Evolutionary conservation across 53 echinoderm and acorn worm genomes (phyloP).

Genomic region (Astropecten irregularis): DNA sequence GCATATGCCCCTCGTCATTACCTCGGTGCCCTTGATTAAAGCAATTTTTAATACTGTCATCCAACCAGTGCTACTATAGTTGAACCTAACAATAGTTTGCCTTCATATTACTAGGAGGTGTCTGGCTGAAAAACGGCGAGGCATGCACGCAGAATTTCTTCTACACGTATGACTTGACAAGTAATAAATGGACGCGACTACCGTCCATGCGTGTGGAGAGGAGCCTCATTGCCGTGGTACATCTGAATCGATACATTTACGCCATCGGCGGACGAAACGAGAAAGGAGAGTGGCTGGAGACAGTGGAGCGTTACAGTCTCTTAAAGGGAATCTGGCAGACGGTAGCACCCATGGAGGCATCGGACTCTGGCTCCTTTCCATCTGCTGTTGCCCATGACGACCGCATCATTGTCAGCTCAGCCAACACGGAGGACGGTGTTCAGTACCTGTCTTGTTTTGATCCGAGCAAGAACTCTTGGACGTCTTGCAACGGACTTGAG

Average conservation of each 20-base stretch:
- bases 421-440: neutral
- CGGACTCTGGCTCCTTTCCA: conserved; percentile 3
- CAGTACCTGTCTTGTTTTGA: conserved; percentile 14
- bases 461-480: conserved; percentile 40
- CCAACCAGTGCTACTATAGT: no score
- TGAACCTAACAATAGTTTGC: no score
- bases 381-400: conserved; percentile 27
- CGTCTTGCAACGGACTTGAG: neutral
- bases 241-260: conserved; percentile 57
- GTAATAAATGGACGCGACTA: conserved; percentile 60
- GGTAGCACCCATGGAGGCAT: conserved; percentile 18
- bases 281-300: conserved; percentile 15
- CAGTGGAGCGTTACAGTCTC: conserved; percentile 54
- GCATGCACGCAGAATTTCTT: conserved; percentile 46
- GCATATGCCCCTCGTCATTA: no score
- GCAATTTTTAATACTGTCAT: no score
- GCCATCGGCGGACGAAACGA: conserved; percentile 60
- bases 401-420: conserved; percentile 16
- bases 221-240: conserved; percentile 41
- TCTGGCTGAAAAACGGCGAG: conserved; percentile 38
- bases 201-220: conserved; percentile 58
- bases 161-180: conserved; percentile 47
- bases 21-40: no score
- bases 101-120: conserved; percentile 39
- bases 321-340: conserved; percentile 49